Evolutionary conservation across 35 echinoderm and acorn worm species (phyloP).

Genomic region (Hemicentrotus pulcherrimus): DNA sequence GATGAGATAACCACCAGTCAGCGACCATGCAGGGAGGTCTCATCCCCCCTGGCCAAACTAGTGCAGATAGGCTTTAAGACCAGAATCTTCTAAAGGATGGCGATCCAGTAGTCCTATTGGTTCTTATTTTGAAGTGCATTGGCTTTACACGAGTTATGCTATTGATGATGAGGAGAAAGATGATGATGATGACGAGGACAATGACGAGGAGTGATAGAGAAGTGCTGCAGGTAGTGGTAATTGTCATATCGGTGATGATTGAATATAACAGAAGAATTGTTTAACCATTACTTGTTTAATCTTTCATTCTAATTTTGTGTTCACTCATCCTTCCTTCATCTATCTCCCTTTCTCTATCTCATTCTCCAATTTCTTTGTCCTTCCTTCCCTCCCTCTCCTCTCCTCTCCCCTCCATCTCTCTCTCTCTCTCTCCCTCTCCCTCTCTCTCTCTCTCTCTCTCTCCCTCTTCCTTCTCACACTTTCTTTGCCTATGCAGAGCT

Average conservation of each 20-base stretch:
- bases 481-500: constrained; percentile 2
- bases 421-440: not conserved
- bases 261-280: not conserved
- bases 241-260: not conserved
- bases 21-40: too few species aligned
- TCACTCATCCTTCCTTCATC: not conserved
- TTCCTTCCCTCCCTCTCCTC: not conserved
- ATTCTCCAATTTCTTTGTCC: not conserved
- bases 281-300: not conserved
- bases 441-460: not conserved
- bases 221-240: too few species aligned
- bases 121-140: too few species aligned
- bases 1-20: too few species aligned
- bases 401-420: not conserved
- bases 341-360: not conserved
- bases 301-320: not conserved
- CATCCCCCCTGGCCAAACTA: too few species aligned
- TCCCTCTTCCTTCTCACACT: not conserved
- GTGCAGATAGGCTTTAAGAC: too few species aligned
- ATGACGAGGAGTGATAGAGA: not conserved
- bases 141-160: too few species aligned
- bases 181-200: not conserved
- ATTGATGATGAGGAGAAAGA: not conserved
- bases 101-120: too few species aligned
- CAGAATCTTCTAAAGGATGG: too few species aligned